A percentile compares a stretch with the other conserved stretches of the same genome.
Conservation (phyloP, 1,140 invertebrate genomes). For the Ylistrum balloti region DNA sequence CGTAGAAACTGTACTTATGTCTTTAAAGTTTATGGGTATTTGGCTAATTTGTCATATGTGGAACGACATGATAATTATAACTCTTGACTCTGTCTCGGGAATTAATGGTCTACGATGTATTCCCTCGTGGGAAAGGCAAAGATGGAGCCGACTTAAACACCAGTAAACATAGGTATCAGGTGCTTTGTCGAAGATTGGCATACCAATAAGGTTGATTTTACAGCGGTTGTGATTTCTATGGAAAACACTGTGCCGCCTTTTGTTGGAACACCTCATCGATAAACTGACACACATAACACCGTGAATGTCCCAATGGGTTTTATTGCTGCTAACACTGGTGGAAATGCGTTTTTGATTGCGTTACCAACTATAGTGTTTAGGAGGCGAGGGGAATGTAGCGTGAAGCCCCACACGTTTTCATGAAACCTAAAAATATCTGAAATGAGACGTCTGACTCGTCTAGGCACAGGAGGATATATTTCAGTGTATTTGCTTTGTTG, state of each 20-base stretch:
- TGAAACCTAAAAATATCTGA: conserved; percentile 1
- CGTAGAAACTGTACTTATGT: background rate
- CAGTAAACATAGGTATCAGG: conserved; percentile 24
- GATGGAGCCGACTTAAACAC: conserved; percentile 6
- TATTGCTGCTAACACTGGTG: conserved; percentile 18
- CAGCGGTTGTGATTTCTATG: conserved; percentile 25
- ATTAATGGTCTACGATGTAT: background rate
- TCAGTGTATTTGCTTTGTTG: background rate
- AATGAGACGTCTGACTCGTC: background rate
- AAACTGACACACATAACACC: background rate
- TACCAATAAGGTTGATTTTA: conserved; percentile 11
- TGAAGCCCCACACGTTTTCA: conserved; percentile 22
- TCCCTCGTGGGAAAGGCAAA: conserved; percentile 37
- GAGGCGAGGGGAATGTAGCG: background rate
- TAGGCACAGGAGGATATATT: conserved; percentile 13
- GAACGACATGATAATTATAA: conserved; percentile 36
- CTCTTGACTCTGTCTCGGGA: background rate
- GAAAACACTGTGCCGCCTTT: background rate
- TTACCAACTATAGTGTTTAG: conserved; percentile 9
- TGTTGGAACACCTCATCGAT: conserved; percentile 37
- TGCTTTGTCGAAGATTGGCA: background rate
- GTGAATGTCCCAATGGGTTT: conserved; percentile 4
- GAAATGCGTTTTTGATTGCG: conserved; percentile 27
- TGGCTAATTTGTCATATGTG: conserved; percentile 32
- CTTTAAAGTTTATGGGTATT: conserved; percentile 31